Evolutionary conservation across 2,113 vertebrate genomes (phyloP), one percentile per base, ranked within the genome.

Genomic region (Cercocebus atys): DNA sequence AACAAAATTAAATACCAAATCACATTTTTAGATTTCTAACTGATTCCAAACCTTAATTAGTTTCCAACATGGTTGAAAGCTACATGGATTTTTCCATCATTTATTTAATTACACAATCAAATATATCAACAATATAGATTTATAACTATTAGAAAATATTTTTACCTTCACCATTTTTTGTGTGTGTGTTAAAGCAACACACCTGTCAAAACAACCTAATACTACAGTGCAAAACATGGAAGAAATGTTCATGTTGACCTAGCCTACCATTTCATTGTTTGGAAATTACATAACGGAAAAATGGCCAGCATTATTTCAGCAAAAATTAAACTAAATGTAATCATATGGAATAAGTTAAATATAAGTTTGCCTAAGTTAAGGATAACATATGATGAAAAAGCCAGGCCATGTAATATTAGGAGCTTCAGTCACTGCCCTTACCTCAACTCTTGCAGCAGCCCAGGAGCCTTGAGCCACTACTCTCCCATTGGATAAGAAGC

Each of bases 401-500:
- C 94, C 96, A 97, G 98, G 98, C 98, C 98, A 96, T 96, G 32
- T 97, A 87, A 57, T 96, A 95, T 97, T 35, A 97, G 96, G 98
- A 97, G 97, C 97, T 98, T 97, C 57, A 5, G 78, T 96, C 97
- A 97, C 98, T 97, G 98, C 97, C 98, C 98, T 98, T 98, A 98
- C 98, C 98, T 98, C 98, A 98, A 97, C 98, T 97, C 96, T 97
- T 76, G 97, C 98, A 98, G 97, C 98, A 98, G 98, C 98, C 98
- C 98, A 96, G 98, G 98, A 98, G 98, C 98, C 98, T 97, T 96
- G 98, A 98, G 98, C 97, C 97, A 98, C 98, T 98, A 98, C 98
- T 98, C 98, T 97, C 98, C 98, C 97, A 98, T 95, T 98, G 98
- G 98, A 98, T 91, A 98, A 98, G 98, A 96, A 98, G 98, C 98